phyloP scores from a whole-genome alignment of 1,140 invertebrate genomes.

The Solenopsis fugax region DNA sequence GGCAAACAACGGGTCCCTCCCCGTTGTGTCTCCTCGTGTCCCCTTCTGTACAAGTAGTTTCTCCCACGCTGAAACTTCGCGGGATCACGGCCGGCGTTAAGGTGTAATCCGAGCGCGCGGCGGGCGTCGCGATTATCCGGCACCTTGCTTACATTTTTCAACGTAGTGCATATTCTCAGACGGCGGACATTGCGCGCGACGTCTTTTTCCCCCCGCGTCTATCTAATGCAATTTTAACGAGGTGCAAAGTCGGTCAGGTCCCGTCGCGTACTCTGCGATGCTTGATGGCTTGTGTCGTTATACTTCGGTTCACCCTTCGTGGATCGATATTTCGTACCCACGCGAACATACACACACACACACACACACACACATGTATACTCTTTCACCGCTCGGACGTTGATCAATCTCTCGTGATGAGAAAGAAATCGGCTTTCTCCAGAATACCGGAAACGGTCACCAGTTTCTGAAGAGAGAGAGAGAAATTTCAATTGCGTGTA shows the following conservation, averaged over 20 bases:
- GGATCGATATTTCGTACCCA: slow-evolving; percentile 51
- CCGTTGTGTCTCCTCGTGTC: not conserved
- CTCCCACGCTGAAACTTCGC: not conserved
- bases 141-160: slow-evolving; percentile 58
- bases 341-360: not conserved
- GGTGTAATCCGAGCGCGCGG: not conserved
- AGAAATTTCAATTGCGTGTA: not conserved
- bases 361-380: not conserved
- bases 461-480: not conserved
- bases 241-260: slow-evolving; percentile 74
- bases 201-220: slow-evolving; percentile 56
- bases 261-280: slow-evolving; percentile 57
- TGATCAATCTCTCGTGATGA: slow-evolving; percentile 42
- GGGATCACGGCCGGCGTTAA: not conserved
- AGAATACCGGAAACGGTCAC: not conserved
- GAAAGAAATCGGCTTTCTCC: slow-evolving; percentile 19
- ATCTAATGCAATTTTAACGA: slow-evolving; percentile 76
- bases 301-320: slow-evolving; percentile 48
- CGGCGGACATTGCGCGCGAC: slow-evolving; percentile 39
- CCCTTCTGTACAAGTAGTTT: not conserved
- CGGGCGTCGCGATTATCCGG: slow-evolving; percentile 38
- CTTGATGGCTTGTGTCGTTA: slow-evolving; percentile 60
- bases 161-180: slow-evolving; percentile 60
- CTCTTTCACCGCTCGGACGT: slow-evolving; percentile 11
- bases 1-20: not conserved